These are phyloP conservation scores for Guaruba guarouba DNA, from an alignment of 2,113 vertebrate species.

Conservation along the genomic window DNA sequence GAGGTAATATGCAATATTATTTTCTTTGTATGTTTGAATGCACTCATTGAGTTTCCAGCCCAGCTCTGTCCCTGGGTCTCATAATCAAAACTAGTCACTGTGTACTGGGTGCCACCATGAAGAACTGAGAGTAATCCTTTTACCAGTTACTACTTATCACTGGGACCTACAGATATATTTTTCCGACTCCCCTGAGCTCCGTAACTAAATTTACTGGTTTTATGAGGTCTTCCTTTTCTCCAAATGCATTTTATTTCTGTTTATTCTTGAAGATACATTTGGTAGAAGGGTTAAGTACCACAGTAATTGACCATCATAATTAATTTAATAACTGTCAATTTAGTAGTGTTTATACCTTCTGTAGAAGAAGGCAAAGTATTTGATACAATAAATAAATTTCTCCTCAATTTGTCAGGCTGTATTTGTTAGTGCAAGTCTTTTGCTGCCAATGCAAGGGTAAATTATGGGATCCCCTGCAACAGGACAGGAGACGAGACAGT, in stretches of 20 bases:
- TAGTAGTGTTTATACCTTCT: conserved; percentile 32
- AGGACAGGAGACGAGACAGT: not conserved
- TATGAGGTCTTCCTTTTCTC: conserved; percentile 6
- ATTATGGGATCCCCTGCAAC: not conserved
- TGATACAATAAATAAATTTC: not conserved
- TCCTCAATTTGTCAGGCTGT: not conserved
- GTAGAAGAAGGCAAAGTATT: not conserved
- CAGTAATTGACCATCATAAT: not conserved
- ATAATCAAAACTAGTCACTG: not conserved
- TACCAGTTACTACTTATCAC: not conserved
- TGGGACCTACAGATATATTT: not conserved
- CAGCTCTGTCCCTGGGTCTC: not conserved
- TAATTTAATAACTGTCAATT: conserved; percentile 13
- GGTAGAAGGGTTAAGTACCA: not conserved
- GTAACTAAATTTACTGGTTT: not conserved
- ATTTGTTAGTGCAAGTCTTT: not conserved
- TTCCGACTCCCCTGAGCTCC: not conserved
- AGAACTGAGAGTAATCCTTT: not conserved
- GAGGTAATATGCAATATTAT: not conserved
- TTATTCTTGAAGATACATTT: not conserved
- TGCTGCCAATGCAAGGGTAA: not conserved
- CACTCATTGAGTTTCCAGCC: not conserved
- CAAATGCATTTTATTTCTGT: not conserved
- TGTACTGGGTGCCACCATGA: not conserved
- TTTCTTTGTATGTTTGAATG: not conserved